These are phyloP conservation scores for Cepaea nemoralis DNA, from an alignment of 1,140 invertebrate species.

Conservation along the genomic window DNA sequence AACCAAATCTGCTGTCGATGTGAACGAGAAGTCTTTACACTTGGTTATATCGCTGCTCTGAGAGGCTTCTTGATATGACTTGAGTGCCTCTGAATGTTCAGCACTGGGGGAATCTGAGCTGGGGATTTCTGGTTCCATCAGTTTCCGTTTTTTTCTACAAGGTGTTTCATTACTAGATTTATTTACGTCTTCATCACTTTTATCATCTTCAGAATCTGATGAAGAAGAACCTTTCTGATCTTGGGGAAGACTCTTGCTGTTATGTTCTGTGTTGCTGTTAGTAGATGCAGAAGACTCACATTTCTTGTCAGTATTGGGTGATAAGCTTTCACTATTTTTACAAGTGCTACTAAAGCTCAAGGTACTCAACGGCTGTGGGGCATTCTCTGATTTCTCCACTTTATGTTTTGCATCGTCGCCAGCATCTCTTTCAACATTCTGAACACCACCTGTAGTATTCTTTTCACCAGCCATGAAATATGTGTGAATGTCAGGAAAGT, in stretches of 20 bases:
- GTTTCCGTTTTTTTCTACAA: not conserved
- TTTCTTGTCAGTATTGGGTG: not conserved
- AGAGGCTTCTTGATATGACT: not conserved
- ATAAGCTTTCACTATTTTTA: not conserved
- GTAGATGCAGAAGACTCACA: not conserved
- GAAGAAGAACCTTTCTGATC: not conserved
- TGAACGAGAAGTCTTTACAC: slow-evolving; percentile 10
- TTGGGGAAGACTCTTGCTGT: not conserved
- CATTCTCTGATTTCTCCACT: not conserved
- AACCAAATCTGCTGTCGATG: slow-evolving; percentile 7
- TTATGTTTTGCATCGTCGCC: not conserved
- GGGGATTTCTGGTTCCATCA: not conserved
- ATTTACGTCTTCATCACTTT: not conserved
- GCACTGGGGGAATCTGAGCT: not conserved
- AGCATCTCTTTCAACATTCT: slow-evolving; percentile 21
- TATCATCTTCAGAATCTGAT: not conserved
- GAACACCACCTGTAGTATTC: not conserved
- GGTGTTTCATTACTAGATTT: not conserved
- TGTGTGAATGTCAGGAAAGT: slow-evolving; percentile 44
- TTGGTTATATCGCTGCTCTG: not conserved
- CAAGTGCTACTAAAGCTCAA: not conserved
- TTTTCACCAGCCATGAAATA: slow-evolving; percentile 26
- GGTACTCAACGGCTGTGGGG: not conserved
- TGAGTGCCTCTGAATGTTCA: not conserved
- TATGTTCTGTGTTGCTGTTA: not conserved